phyloP scores from a whole-genome alignment of 2,797 vertebrate genomes.

The Poeciliopsis gracilis region DNA sequence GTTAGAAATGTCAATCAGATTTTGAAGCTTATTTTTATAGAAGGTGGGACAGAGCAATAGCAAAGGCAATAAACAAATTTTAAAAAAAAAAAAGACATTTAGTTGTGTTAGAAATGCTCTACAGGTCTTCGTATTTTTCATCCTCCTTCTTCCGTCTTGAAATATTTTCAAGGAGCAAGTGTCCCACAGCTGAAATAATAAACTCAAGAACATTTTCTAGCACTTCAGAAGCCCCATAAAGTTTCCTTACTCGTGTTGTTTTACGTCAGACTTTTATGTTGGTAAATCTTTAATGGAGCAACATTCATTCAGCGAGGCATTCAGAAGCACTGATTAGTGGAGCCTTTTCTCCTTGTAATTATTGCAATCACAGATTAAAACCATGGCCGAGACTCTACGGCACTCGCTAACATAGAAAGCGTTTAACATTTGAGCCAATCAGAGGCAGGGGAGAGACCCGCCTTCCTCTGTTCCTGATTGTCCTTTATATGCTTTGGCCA shows the following conservation, averaged over 20 bases:
- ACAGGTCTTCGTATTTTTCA: background rate
- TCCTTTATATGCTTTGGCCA: background rate
- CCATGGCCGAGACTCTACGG: background rate
- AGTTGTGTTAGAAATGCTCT: background rate
- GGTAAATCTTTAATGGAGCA: background rate
- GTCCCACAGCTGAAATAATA: background rate
- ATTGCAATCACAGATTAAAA: slow-evolving; percentile 2
- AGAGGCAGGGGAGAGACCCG: background rate
- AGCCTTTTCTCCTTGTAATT: background rate
- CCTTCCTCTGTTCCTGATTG: background rate
- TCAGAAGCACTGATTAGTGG: background rate
- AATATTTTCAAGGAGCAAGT: background rate
- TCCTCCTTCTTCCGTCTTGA: background rate
- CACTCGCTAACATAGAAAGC: background rate
- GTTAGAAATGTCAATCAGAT: background rate
- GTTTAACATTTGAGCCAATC: background rate
- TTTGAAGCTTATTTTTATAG: background rate
- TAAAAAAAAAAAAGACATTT: background rate
- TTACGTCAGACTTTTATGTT: background rate
- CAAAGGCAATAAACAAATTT: background rate
- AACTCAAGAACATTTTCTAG: background rate
- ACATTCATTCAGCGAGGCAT: background rate
- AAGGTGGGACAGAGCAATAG: background rate
- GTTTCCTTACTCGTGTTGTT: background rate
- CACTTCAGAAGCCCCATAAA: background rate